Percentiles rank a stretch among this genome's conserved stretches.
phyloP scores from a whole-genome alignment of 2,888 invertebrate genomes.

The Metellina segmentata region DNA sequence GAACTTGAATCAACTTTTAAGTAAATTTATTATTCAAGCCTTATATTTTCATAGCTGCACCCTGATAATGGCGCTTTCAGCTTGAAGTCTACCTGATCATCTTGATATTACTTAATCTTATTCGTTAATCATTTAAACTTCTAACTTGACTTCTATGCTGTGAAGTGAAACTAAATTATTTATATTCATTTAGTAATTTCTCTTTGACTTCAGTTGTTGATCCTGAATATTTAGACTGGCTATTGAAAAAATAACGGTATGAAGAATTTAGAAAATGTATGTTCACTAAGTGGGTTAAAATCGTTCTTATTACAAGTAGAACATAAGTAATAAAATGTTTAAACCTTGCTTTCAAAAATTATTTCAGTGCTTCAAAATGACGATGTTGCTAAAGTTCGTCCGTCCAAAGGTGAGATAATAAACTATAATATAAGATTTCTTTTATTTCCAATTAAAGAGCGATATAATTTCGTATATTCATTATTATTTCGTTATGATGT shows the following conservation, averaged over 20 bases:
- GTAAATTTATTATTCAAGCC: neutral
- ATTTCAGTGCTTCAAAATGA: neutral
- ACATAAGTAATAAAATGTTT: no score
- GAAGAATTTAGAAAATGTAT: neutral
- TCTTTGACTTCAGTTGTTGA: neutral
- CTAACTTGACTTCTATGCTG: neutral
- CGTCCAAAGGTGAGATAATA: neutral
- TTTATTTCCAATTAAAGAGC: no score
- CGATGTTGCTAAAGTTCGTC: neutral
- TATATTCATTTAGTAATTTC: neutral
- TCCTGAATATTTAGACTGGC: neutral
- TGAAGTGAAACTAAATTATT: neutral
- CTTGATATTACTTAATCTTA: neutral
- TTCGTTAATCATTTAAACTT: neutral
- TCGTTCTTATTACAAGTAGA: neutral
- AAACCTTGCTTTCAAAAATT: no score
- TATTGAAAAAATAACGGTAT: neutral
- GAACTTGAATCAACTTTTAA: no score
- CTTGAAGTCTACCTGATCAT: neutral
- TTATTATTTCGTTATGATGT: no score
- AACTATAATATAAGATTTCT: neutral
- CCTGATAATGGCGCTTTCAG: neutral
- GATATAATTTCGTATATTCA: no score
- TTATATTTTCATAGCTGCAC: neutral
- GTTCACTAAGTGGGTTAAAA: neutral